Conservation (phyloP, 2,888 invertebrate genomes). For the Mythimna ferrago region DNA sequence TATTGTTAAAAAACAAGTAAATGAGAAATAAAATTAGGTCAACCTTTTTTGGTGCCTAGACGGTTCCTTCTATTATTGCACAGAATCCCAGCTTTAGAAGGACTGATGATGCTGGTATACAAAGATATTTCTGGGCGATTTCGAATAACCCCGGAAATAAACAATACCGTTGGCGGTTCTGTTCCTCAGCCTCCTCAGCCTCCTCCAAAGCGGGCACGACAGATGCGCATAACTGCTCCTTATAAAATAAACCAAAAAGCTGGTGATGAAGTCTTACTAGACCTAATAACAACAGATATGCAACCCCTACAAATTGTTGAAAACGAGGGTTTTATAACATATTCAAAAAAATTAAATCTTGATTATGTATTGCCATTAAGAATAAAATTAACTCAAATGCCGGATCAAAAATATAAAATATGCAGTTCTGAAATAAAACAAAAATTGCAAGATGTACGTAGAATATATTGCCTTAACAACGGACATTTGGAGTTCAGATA, state of each 20-base stretch:
- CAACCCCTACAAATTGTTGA: slow-evolving; percentile 29
- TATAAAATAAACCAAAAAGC: slow-evolving; percentile 31
- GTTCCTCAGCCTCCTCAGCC: slow-evolving; percentile 28
- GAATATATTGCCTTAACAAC: slow-evolving; percentile 14
- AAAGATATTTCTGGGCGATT: too few relatives aligned
- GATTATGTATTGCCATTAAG: slow-evolving; percentile 36
- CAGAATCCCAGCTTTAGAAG: too few relatives aligned
- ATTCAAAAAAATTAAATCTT: slow-evolving; percentile 22
- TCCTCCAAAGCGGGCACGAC: slow-evolving; percentile 30
- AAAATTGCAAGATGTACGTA: slow-evolving; percentile 27
- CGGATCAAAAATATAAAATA: slow-evolving; percentile 30
- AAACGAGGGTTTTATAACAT: slow-evolving; percentile 2
- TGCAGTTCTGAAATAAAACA: slow-evolving; percentile 29
- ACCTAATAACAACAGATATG: slow-evolving; percentile 21
- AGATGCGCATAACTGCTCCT: slow-evolving; percentile 34
- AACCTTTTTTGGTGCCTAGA: too few relatives aligned
- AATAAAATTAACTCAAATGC: slow-evolving; percentile 29
- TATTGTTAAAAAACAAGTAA: too few relatives aligned
- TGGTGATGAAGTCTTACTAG: slow-evolving; percentile 33
- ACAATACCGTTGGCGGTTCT: slow-evolving; percentile 26
- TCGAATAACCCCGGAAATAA: neutral
- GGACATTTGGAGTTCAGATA: slow-evolving; percentile 22
- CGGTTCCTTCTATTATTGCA: too few relatives aligned
- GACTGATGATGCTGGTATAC: too few relatives aligned
- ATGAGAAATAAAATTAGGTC: too few relatives aligned